Evolutionary conservation across 1,140 invertebrate genomes (phyloP).

Genomic region (Apis cerana): DNA sequence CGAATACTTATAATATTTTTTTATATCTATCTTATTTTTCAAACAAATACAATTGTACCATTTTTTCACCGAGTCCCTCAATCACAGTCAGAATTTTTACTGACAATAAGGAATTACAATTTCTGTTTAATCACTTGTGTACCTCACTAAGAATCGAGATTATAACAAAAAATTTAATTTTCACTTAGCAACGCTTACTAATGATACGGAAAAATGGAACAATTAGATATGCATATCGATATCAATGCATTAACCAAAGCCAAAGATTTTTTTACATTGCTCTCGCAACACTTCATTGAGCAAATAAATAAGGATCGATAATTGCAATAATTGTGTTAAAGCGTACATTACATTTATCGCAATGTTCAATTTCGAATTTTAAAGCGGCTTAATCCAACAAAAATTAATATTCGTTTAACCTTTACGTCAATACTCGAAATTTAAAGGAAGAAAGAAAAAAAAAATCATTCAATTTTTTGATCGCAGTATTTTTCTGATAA

Average conservation of each 20-base stretch:
- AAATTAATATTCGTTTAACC: not conserved
- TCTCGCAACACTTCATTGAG: not conserved
- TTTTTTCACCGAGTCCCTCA: no score
- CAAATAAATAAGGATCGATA: not conserved
- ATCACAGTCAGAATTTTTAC: slow-evolving; percentile 42
- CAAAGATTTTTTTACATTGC: not conserved
- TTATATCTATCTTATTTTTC: no score
- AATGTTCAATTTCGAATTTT: not conserved
- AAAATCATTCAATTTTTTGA: no score
- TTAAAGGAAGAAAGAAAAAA: no score
- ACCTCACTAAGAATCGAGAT: not conserved
- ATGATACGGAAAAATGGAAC: not conserved
- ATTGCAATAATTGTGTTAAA: slow-evolving; percentile 2
- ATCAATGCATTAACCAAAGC: not conserved
- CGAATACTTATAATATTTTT: no score
- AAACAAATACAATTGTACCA: no score
- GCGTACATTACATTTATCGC: no score
- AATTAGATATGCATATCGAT: not conserved
- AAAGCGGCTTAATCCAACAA: not conserved
- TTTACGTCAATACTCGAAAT: no score
- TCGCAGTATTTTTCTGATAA: no score
- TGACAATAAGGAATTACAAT: slow-evolving; percentile 48
- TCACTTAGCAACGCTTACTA: not conserved
- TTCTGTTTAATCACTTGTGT: slow-evolving; percentile 6
- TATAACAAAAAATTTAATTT: not conserved